phyloP scores from a whole-genome alignment of 2,888 invertebrate genomes.

The Melanotus villosus region DNA sequence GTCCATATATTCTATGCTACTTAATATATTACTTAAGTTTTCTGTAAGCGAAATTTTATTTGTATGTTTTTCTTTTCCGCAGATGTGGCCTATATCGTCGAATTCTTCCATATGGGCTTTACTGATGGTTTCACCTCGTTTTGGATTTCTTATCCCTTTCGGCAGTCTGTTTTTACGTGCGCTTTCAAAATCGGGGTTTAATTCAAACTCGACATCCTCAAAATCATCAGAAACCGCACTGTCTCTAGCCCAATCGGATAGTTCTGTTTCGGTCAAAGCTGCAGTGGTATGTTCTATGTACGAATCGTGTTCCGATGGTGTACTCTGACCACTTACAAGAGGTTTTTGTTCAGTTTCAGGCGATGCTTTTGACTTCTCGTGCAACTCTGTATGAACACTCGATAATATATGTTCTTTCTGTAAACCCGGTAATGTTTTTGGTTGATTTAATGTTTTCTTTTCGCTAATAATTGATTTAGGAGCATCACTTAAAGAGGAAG shows the following conservation, averaged over 20 bases:
- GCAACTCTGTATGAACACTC: slow-evolving; percentile 59
- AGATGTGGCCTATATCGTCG: slow-evolving; percentile 63
- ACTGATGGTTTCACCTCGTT: slow-evolving; percentile 56
- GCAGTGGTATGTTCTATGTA: slow-evolving; percentile 80
- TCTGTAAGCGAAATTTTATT: slow-evolving; percentile 57
- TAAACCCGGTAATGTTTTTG: slow-evolving; percentile 64
- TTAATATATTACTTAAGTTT: slow-evolving; percentile 72
- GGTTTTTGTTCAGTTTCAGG: slow-evolving; percentile 58
- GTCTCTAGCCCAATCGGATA: slow-evolving; percentile 92
- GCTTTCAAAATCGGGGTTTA: slow-evolving; percentile 70
- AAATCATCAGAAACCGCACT: slow-evolving; percentile 84
- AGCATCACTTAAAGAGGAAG: slow-evolving; percentile 50
- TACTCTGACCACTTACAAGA: slow-evolving; percentile 67
- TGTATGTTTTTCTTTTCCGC: slow-evolving; percentile 60
- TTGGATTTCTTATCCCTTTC: slow-evolving; percentile 58
- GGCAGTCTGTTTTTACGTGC: slow-evolving; percentile 59
- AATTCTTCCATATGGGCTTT: slow-evolving; percentile 66
- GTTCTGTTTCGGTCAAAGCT: slow-evolving; percentile 86
- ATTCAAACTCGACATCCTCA: slow-evolving; percentile 75
- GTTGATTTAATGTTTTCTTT: slow-evolving; percentile 66
- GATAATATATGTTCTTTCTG: slow-evolving; percentile 56
- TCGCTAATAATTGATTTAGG: slow-evolving; percentile 64
- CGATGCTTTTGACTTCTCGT: slow-evolving; percentile 56
- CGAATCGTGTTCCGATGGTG: slow-evolving; percentile 74
- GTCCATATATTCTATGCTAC: slow-evolving; percentile 90